Evolutionary conservation across 2,888 invertebrate genomes (phyloP), one percentile per base, ranked within the genome.

Genomic region (Cheilosia urbana): DNA sequence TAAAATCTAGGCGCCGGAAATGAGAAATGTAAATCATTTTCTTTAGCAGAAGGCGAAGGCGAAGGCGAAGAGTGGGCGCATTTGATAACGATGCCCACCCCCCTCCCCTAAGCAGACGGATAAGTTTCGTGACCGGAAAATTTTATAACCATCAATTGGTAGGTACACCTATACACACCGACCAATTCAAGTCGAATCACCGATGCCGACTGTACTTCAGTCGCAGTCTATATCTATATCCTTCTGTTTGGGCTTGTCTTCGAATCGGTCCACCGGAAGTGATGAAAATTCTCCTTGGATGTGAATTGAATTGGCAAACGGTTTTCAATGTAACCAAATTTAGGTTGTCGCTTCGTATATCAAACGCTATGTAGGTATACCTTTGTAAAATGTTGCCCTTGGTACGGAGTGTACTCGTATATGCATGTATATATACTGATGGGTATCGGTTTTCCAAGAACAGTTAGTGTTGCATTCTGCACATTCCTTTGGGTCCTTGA

Each of bases 51-150:
- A 27, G 60, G 42, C 37, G 13, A 37, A 1, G 1, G n/a, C n/a
- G n/a, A n/a, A 37, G 37, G 7, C 30, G 30, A 30, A 4, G 49
- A 19, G 51, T 51, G 40, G 37, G 45, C 47, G 55, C 24, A 6
- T 30, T 21, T 13, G 21, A 30, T 30, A 58, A 63, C 21, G 37
- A 45, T 24, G 40, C 9, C 21, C 37, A 27, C 30, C 42, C 17
- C 19, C 21, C 11, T 37, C 30, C 6, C 40, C 37, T 5, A 40
- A 47, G 65, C 24, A 65, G 57, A 53, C 42, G 45, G 45, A 71
- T 76, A 76, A 82, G 65, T 72, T 82, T 72, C 82, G 82, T 82
- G 82, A 82, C 76, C 77, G 82, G 82, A 82, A 76, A 71, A 62
- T 66, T 53, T 60, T 82, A 77, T 66, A 77, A 63, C 62, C 75